Evolutionary conservation across 1,140 invertebrate species (phyloP).

Genomic region (Rhyzopertha dominica): DNA sequence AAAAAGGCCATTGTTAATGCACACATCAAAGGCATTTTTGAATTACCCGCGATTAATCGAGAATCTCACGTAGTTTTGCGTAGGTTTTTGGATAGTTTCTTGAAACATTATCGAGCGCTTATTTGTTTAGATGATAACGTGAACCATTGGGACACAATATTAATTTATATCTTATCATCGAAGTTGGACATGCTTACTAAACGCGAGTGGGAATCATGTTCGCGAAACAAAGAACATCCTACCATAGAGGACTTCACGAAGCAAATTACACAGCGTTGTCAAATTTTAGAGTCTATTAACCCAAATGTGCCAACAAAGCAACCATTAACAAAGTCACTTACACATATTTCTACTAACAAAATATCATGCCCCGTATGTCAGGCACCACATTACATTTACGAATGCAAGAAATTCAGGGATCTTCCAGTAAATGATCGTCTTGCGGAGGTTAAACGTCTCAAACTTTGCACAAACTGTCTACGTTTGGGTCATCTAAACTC

Average conservation of each 20-base stretch:
- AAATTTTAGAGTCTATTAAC: conserved; percentile 13
- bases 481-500: conserved; percentile 1
- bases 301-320: no score
- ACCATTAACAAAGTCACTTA: not conserved
- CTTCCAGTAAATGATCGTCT: conserved; percentile 4
- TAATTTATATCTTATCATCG: conserved; percentile 8
- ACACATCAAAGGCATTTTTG: conserved; percentile 10
- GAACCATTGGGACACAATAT: conserved; percentile 12
- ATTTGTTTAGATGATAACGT: conserved; percentile 3
- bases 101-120: conserved; percentile 10
- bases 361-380: not conserved
- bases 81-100: conserved; percentile 10
- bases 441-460: conserved; percentile 7
- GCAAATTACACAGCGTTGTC: conserved; percentile 10
- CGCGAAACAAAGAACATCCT: not conserved
- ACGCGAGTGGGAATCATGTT: conserved; percentile 12
- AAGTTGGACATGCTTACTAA: conserved; percentile 3
- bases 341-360: conserved; percentile 6
- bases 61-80: conserved; percentile 13
- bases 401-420: conserved; percentile 8
- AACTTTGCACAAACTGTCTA: conserved; percentile 17
- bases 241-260: conserved; percentile 8
- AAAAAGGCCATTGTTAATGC: conserved; percentile 12
- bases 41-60: not conserved
- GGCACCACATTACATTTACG: conserved; percentile 2